A percentile compares a stretch with the other conserved stretches of the same genome.
These are phyloP conservation scores for Gallinago solitaria DNA, from an alignment of 2,797 vertebrate species.

Conservation along the genomic window DNA sequence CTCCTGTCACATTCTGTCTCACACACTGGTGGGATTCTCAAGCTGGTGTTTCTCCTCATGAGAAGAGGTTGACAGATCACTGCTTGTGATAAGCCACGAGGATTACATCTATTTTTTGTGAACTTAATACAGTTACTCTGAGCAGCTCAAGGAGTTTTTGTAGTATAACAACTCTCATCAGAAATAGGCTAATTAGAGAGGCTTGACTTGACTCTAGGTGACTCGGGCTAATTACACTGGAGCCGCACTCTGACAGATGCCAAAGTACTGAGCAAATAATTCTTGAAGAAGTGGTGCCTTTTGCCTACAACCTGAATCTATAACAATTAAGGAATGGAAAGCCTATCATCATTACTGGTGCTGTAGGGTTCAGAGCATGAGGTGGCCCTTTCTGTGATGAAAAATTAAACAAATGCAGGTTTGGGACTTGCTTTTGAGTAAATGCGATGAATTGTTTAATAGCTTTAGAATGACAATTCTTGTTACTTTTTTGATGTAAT, in stretches of 20 bases:
- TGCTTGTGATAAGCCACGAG: not conserved
- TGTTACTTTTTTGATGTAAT: slow-evolving; percentile 22
- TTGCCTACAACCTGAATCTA: not conserved
- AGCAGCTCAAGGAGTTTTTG: not conserved
- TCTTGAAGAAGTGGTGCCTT: not conserved
- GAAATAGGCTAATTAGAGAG: slow-evolving; percentile 1
- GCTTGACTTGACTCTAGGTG: not conserved
- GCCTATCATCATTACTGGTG: not conserved
- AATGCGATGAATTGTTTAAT: not conserved
- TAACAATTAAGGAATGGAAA: not conserved
- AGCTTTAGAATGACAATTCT: not conserved
- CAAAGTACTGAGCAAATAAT: slow-evolving; percentile 4
- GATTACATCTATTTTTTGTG: not conserved
- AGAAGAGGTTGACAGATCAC: not conserved
- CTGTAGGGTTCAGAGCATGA: not conserved
- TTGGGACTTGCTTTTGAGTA: slow-evolving; percentile 10
- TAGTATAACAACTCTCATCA: not conserved
- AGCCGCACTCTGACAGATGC: not conserved
- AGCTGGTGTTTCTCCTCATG: not conserved
- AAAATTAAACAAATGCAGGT: not conserved
- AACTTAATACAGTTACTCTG: not conserved
- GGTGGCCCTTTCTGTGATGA: not conserved
- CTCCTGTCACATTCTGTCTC: not conserved
- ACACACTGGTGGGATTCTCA: not conserved
- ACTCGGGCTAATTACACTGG: slow-evolving; percentile 11